phyloP scores from a whole-genome alignment of 2,113 vertebrate genomes.

The Stercorarius parasiticus region DNA sequence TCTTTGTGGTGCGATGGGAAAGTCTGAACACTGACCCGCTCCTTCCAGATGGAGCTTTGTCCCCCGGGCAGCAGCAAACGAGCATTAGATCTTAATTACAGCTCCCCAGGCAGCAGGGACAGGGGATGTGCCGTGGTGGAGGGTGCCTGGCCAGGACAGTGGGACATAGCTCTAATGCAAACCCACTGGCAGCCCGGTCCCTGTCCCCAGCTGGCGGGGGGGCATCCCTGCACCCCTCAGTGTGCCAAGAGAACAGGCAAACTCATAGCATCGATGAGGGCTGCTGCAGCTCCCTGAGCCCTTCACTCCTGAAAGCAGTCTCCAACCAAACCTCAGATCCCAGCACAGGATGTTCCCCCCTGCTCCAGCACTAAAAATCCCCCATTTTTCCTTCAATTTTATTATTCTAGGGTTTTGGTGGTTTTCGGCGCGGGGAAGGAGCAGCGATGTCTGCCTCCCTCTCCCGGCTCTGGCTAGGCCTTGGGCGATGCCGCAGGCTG shows the following conservation, averaged over 20 bases:
- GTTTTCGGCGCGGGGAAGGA: accelerated
- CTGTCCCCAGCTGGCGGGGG: neutral
- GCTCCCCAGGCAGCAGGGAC: neutral
- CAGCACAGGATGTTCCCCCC: neutral
- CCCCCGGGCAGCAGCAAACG: neutral
- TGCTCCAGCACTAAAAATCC: neutral
- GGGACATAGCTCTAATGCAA: neutral
- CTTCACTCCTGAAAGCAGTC: accelerated
- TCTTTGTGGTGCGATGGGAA: neutral
- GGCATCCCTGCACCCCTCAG: accelerated
- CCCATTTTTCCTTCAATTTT: neutral
- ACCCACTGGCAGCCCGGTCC: accelerated
- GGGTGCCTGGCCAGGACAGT: too few relatives aligned
- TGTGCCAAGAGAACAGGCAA: neutral
- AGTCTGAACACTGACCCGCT: accelerated
- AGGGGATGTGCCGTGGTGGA: accelerated
- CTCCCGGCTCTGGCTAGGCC: neutral
- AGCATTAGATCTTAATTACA: neutral
- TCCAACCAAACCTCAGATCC: too few relatives aligned
- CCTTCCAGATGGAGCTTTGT: neutral
- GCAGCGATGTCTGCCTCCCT: neutral
- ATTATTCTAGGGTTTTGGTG: slow-evolving; percentile 14
- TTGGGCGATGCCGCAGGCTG: neutral
- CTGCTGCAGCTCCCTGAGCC: neutral
- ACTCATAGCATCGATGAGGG: neutral